Percentiles rank a stretch among this genome's conserved stretches.
These are phyloP conservation scores for Subanguina moxae DNA, from an alignment of 1,140 invertebrate species.

Conservation along the genomic window DNA sequence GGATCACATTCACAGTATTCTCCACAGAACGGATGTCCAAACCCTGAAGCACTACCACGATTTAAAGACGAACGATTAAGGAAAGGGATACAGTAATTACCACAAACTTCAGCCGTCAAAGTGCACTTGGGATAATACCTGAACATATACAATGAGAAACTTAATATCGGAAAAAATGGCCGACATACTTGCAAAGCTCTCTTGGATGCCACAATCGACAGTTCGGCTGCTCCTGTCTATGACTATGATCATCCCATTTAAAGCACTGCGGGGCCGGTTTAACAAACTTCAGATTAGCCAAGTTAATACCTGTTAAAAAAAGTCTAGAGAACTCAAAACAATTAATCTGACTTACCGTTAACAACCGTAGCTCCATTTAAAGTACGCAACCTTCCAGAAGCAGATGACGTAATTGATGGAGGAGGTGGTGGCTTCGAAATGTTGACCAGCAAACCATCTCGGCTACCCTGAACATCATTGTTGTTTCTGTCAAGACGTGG, in stretches of 20 bases:
- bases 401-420: neutral
- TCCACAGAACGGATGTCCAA: conserved; percentile 11
- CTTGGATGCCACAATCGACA: conserved; percentile 1
- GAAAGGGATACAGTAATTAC: too few relatives aligned
- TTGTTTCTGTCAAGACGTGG: neutral
- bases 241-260: neutral
- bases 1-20: conserved; percentile 10
- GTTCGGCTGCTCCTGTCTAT: neutral
- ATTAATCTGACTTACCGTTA: neutral
- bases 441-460: too few relatives aligned
- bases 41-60: neutral
- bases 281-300: conserved; percentile 1
- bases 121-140: conserved; percentile 4
- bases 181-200: neutral
- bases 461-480: neutral
- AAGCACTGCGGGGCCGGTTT: conserved; percentile 1
- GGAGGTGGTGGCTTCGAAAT: neutral
- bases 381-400: neutral
- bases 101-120: neutral
- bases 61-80: too few relatives aligned
- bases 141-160: neutral
- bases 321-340: too few relatives aligned
- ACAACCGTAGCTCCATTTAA: conserved; percentile 5
- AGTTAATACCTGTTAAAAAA: neutral
- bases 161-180: neutral